A percentile compares a stretch with the other conserved stretches of the same genome.
phyloP scores from a whole-genome alignment of 2,888 invertebrate species.

The Sesamia inferens region DNA sequence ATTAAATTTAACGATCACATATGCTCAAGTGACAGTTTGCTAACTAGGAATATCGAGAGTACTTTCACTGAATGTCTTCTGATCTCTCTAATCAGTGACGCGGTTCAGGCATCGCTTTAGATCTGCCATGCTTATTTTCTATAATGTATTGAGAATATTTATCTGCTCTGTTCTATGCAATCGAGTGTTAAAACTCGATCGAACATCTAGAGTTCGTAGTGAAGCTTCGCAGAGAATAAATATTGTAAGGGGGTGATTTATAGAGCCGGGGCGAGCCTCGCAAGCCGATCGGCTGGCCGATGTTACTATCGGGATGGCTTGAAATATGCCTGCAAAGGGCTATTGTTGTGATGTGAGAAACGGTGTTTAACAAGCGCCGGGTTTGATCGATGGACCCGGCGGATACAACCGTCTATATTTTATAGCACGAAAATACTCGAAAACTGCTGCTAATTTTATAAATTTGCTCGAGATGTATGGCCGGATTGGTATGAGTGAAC shows the following conservation, averaged over 20 bases:
- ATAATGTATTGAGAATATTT: conserved; percentile 48
- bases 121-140: conserved; percentile 38
- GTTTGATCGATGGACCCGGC: conserved; percentile 83
- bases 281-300: conserved; percentile 84
- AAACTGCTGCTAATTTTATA: conserved; percentile 75
- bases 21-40: conserved; percentile 32
- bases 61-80: conserved; percentile 45
- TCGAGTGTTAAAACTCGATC: conserved; percentile 68
- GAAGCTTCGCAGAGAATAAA: conserved; percentile 85
- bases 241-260: conserved; percentile 89
- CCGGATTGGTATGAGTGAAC: conserved; percentile 41
- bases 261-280: conserved; percentile 81
- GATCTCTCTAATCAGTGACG: conserved; percentile 42
- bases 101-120: conserved; percentile 21
- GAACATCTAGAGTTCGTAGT: conserved; percentile 77
- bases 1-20: conserved; percentile 51
- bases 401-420: conserved; percentile 79
- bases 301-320: conserved; percentile 87
- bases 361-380: conserved; percentile 88
- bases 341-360: conserved; percentile 89
- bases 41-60: conserved; percentile 18
- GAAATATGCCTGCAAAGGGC: conserved; percentile 88
- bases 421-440: conserved; percentile 80
- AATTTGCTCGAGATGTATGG: conserved; percentile 54
- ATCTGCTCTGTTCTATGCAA: conserved; percentile 46